Conservation (phyloP, 1,140 invertebrate species). For the Teleogryllus occipitalis region DNA sequence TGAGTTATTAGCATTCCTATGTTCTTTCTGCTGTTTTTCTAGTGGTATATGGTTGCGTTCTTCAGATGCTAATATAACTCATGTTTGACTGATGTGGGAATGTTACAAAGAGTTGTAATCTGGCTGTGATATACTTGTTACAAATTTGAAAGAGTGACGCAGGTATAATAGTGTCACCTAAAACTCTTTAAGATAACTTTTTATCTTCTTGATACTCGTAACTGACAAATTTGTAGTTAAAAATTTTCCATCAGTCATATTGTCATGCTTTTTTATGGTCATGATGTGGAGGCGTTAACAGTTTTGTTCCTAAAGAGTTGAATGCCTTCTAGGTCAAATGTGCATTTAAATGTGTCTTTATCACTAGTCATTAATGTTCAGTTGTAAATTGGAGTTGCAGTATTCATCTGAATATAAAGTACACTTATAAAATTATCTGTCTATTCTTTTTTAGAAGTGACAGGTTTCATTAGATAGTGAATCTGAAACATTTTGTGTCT, state of each 20-base stretch:
- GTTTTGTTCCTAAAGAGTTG: neutral
- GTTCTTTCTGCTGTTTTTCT: too few species aligned
- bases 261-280: neutral
- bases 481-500: neutral
- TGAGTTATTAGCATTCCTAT: too few species aligned
- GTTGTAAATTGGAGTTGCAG: neutral
- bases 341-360: neutral
- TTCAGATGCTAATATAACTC: neutral
- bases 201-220: neutral
- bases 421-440: neutral
- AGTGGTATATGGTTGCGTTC: neutral
- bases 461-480: neutral
- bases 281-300: neutral
- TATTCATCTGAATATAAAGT: neutral
- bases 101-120: neutral
- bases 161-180: neutral
- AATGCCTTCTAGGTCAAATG: neutral
- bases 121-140: conserved; percentile 1
- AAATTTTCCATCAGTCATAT: neutral
- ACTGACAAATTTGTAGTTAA: neutral
- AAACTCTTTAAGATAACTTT: neutral
- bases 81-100: neutral
- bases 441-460: neutral
- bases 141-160: neutral
- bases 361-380: conserved; percentile 5